Evolutionary conservation across 1,140 invertebrate species (phyloP).

Genomic region (Drosophila bifasciata): DNA sequence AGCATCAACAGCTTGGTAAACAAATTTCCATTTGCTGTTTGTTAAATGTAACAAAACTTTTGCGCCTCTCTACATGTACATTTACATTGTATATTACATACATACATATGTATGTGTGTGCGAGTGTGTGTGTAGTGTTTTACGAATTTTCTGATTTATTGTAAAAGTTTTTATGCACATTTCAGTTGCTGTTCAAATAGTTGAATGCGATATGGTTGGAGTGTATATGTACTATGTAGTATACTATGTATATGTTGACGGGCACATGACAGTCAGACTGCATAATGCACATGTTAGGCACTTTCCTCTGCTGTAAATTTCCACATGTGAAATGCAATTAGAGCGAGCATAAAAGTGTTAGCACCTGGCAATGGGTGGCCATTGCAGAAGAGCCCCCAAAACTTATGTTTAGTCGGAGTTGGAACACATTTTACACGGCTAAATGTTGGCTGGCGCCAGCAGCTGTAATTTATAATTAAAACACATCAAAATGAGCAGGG

Average conservation of each 20-base stretch:
- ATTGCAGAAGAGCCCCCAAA: not conserved
- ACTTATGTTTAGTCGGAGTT: conserved; percentile 19
- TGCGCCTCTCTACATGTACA: conserved; percentile 17
- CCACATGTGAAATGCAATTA: conserved; percentile 45
- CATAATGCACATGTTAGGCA: conserved; percentile 8
- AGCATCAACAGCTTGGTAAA: conserved; percentile 66
- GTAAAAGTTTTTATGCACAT: conserved; percentile 56
- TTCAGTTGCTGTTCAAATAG: conserved; percentile 47
- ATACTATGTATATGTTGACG: conserved; percentile 24
- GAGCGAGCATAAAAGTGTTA: conserved; percentile 15
- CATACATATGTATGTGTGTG: not conserved
- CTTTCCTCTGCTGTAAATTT: conserved; percentile 1
- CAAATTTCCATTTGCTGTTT: conserved; percentile 65
- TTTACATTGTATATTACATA: not conserved
- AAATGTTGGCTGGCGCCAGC: conserved; percentile 2
- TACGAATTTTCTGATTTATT: conserved; percentile 56
- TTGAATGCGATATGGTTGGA: conserved; percentile 31
- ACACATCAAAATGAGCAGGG: conserved; percentile 22
- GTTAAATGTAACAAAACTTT: conserved; percentile 46
- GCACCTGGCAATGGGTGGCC: too few relatives aligned
- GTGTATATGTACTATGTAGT: not conserved
- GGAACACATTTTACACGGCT: conserved; percentile 3
- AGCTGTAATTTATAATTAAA: conserved; percentile 32
- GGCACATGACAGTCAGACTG: conserved; percentile 32
- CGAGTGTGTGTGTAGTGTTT: conserved; percentile 50